phyloP scores from a whole-genome alignment of 2,113 vertebrate species.

The Thunnus thynnus region DNA sequence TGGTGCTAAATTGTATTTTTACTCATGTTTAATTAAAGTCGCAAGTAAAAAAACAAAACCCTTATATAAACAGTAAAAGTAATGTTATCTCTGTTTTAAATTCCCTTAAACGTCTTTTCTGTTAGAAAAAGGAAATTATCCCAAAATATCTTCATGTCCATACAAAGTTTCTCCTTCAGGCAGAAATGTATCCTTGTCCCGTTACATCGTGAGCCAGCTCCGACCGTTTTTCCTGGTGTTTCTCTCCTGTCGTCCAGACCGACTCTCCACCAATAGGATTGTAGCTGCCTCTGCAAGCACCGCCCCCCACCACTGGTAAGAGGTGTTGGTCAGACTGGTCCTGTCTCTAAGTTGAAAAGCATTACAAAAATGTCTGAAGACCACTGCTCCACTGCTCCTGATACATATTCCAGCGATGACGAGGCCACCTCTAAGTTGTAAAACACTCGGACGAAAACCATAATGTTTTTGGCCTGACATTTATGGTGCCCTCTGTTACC shows the following conservation, averaged over 20 bases:
- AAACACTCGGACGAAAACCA: constrained; percentile 36
- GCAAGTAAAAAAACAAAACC: neutral
- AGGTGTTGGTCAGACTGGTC: constrained; percentile 56
- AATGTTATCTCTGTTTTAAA: neutral
- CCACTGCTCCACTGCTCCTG: constrained; percentile 37
- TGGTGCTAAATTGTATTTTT: constrained; percentile 5
- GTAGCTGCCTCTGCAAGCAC: constrained; percentile 14
- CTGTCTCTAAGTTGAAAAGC: constrained; percentile 39
- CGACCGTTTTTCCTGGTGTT: constrained; percentile 64
- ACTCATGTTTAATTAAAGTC: constrained; percentile 42
- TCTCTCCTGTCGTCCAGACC: constrained; percentile 36
- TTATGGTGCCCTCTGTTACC: constrained; percentile 51
- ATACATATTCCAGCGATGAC: constrained; percentile 71
- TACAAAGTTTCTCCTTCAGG: constrained; percentile 37
- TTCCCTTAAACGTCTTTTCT: neutral
- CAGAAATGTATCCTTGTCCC: constrained; percentile 28
- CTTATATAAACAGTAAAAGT: neutral
- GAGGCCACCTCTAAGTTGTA: constrained; percentile 43
- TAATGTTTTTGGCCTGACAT: constrained; percentile 4
- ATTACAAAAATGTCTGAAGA: constrained; percentile 54
- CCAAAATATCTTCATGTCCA: constrained; percentile 42
- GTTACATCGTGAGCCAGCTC: constrained; percentile 55
- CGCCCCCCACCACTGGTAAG: constrained; percentile 45
- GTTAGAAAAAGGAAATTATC: neutral
- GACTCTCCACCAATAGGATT: constrained; percentile 45